Percentiles rank a stretch among this genome's conserved stretches.
Conservation (phyloP, 2,797 vertebrate genomes). For the Geotrypetes seraphini region DNA sequence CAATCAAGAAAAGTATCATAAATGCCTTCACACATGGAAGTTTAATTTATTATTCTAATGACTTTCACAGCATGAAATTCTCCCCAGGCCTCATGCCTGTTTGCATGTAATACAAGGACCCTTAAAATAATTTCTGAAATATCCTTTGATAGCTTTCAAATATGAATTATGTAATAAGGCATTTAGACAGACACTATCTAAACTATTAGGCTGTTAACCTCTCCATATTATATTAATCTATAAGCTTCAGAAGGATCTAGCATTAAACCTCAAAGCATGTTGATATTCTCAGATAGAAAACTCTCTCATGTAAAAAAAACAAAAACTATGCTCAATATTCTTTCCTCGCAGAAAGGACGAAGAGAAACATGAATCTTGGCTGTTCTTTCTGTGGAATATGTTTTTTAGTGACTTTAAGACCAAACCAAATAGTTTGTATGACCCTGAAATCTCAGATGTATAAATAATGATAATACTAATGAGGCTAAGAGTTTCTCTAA, state of each 20-base stretch:
- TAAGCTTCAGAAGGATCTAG: constrained; percentile 21
- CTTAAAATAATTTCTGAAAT: constrained; percentile 41
- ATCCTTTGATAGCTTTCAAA: constrained; percentile 45
- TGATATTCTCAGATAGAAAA: constrained; percentile 15
- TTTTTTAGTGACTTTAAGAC: neutral
- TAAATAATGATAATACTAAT: too few relatives aligned
- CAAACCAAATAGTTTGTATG: constrained; percentile 1
- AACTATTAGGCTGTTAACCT: constrained; percentile 30
- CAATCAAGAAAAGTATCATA: constrained; percentile 48
- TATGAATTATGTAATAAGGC: constrained; percentile 38
- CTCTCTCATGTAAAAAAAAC: constrained; percentile 14
- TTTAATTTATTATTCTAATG: constrained; percentile 69
- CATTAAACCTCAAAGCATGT: constrained; percentile 11
- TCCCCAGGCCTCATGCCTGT: constrained; percentile 47
- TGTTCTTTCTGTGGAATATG: neutral
- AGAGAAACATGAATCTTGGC: constrained; percentile 5
- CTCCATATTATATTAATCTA: constrained; percentile 31
- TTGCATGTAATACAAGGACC: constrained; percentile 53
- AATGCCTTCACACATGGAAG: constrained; percentile 40
- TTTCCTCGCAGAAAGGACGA: constrained; percentile 2
- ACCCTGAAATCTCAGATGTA: constrained; percentile 3
- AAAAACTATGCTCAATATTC: neutral
- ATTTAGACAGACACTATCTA: constrained; percentile 31
- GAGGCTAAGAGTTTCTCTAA: neutral
- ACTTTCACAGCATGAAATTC: constrained; percentile 56